These are phyloP conservation scores for Drosophila subpulchrella DNA, from an alignment of 1,140 invertebrate species.

Conservation along the genomic window DNA sequence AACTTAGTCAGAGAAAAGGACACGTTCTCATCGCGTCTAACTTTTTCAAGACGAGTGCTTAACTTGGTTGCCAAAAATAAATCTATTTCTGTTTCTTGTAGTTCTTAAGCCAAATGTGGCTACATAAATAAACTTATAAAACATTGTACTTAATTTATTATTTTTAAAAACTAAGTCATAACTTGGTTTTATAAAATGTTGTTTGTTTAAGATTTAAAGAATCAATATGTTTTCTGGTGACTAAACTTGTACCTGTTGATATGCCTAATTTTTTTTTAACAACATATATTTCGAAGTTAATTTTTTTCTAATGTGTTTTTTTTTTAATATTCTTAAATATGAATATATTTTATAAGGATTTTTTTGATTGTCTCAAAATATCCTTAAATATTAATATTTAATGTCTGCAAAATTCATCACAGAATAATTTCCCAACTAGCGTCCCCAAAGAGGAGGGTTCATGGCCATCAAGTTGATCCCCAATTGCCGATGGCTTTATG, in stretches of 20 bases:
- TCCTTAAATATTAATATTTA: not conserved
- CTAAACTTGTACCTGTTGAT: too few species aligned
- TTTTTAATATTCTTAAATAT: too few species aligned
- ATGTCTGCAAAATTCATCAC: not conserved
- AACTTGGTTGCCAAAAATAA: not conserved
- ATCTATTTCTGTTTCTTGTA: not conserved
- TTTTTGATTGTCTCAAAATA: too few species aligned
- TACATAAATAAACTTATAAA: too few species aligned
- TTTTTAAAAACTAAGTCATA: too few species aligned
- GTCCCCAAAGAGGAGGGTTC: not conserved
- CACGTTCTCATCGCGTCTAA: slow-evolving; percentile 7
- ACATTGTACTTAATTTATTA: too few species aligned
- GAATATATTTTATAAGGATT: not conserved
- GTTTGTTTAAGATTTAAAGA: too few species aligned
- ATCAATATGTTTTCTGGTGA: too few species aligned
- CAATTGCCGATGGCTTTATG: not conserved
- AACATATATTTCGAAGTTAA: too few species aligned
- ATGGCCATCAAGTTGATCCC: slow-evolving; percentile 13
- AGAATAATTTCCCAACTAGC: not conserved
- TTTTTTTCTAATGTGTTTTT: too few species aligned
- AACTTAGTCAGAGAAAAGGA: not conserved
- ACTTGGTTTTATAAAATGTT: too few species aligned
- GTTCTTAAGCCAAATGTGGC: not conserved
- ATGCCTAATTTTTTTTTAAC: too few species aligned
- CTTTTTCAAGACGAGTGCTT: slow-evolving; percentile 2